A percentile compares a stretch with the other conserved stretches of the same genome.
Evolutionary conservation across 2,888 invertebrate genomes (phyloP).

Genomic region (Cloeon dipterum): DNA sequence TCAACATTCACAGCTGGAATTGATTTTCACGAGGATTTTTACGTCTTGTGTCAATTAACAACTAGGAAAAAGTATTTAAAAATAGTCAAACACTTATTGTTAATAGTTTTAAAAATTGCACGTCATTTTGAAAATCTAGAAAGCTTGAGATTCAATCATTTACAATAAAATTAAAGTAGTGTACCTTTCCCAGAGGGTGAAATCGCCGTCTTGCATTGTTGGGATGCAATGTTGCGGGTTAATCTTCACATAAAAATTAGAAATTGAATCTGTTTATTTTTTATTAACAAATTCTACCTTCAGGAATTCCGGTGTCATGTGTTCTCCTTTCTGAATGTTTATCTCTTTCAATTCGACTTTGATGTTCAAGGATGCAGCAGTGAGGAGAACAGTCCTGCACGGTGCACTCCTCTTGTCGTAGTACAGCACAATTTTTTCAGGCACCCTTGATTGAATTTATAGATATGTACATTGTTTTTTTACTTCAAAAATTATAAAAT

Average conservation of each 20-base stretch:
- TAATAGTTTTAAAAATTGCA: too few relatives aligned
- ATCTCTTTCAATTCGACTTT: slow-evolving; percentile 8
- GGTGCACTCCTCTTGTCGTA: slow-evolving; percentile 7
- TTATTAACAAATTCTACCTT: too few relatives aligned
- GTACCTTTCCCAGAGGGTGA: slow-evolving; percentile 2
- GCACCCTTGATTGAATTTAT: too few relatives aligned
- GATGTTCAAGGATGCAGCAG: slow-evolving; percentile 8
- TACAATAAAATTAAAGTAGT: neutral
- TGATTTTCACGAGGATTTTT: neutral
- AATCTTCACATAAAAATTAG: too few relatives aligned
- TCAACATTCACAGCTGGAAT: too few relatives aligned
- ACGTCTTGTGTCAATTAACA: too few relatives aligned
- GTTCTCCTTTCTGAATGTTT: slow-evolving; percentile 9
- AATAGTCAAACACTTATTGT: too few relatives aligned
- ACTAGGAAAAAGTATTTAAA: too few relatives aligned
- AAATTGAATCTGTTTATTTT: too few relatives aligned
- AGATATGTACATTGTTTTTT: too few relatives aligned
- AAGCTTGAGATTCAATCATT: neutral
- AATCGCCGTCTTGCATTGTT: neutral
- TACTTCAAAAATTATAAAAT: too few relatives aligned
- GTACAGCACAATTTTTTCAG: slow-evolving; percentile 7
- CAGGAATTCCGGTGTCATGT: slow-evolving; percentile 9
- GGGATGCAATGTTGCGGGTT: neutral
- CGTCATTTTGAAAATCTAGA: neutral
- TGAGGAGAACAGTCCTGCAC: slow-evolving; percentile 9